phyloP scores from a whole-genome alignment of 2,888 invertebrate species.

The Eurytoma adleriae region DNA sequence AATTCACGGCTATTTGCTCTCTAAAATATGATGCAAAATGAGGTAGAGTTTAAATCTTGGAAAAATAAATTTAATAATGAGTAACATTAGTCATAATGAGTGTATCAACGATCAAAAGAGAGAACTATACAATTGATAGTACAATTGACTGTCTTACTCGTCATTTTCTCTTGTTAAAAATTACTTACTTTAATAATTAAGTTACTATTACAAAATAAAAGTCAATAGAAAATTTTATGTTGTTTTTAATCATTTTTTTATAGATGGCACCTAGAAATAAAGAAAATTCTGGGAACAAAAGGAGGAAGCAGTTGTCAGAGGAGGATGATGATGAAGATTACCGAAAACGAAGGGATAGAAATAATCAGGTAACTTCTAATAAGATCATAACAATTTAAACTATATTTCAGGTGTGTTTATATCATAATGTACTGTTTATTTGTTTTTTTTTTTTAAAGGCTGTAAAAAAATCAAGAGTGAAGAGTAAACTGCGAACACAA shows the following conservation, averaged over 20 bases:
- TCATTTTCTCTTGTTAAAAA: background rate
- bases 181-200: background rate
- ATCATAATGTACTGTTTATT: slow-evolving; percentile 4
- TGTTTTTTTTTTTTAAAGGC: slow-evolving; percentile 78
- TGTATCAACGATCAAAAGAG: background rate
- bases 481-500: slow-evolving; percentile 86
- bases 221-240: background rate
- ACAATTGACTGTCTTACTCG: background rate
- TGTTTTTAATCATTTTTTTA: background rate
- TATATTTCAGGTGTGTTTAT: slow-evolving; percentile 25
- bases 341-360: slow-evolving; percentile 84
- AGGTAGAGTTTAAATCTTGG: slow-evolving; percentile 11
- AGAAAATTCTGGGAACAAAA: slow-evolving; percentile 67
- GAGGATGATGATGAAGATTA: slow-evolving; percentile 85
- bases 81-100: slow-evolving; percentile 29
- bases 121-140: background rate
- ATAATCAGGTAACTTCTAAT: slow-evolving; percentile 81
- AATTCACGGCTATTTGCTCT: background rate
- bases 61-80: background rate
- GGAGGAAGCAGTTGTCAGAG: slow-evolving; percentile 75
- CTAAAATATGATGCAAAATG: slow-evolving; percentile 21
- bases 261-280: slow-evolving; percentile 74
- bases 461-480: slow-evolving; percentile 88
- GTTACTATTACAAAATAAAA: background rate
- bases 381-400: background rate